These are phyloP conservation scores for Bilobella aurantiaca DNA, from an alignment of 1,140 invertebrate species.

Conservation along the genomic window DNA sequence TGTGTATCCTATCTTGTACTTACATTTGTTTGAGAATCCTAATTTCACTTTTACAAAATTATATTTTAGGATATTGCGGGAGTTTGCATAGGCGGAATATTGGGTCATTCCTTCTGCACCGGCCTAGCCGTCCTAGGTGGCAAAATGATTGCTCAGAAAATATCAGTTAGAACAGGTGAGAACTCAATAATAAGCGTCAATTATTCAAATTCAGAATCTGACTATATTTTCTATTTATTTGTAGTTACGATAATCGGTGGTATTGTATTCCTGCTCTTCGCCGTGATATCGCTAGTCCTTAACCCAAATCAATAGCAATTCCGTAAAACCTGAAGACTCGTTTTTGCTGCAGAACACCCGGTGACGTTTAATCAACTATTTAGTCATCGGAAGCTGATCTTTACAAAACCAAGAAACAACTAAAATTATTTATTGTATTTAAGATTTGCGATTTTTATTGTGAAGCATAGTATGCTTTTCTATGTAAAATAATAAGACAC, in stretches of 20 bases:
- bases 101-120: slow-evolving; percentile 91
- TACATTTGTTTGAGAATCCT: background rate
- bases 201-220: slow-evolving; percentile 2
- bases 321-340: background rate
- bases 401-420: background rate
- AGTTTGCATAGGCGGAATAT: slow-evolving; percentile 80
- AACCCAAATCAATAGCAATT: slow-evolving; percentile 41
- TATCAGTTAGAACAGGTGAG: slow-evolving; percentile 78
- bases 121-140: slow-evolving; percentile 93
- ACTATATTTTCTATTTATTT: slow-evolving; percentile 41
- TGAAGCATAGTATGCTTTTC: too few relatives aligned
- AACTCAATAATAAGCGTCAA: background rate
- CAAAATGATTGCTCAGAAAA: slow-evolving; percentile 86
- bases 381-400: background rate
- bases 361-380: background rate
- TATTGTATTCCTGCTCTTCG: slow-evolving; percentile 84
- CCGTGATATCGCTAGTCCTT: slow-evolving; percentile 73
- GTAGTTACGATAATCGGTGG: slow-evolving; percentile 85
- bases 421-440: too few relatives aligned
- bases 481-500: too few relatives aligned
- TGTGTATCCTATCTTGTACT: background rate
- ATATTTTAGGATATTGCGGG: slow-evolving; percentile 68
- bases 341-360: background rate
- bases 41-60: background rate
- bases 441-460: too few relatives aligned